Percentiles rank a stretch among this genome's conserved stretches.
Evolutionary conservation across 2,888 invertebrate genomes (phyloP).

Genomic region (Hanleya hanleyi): DNA sequence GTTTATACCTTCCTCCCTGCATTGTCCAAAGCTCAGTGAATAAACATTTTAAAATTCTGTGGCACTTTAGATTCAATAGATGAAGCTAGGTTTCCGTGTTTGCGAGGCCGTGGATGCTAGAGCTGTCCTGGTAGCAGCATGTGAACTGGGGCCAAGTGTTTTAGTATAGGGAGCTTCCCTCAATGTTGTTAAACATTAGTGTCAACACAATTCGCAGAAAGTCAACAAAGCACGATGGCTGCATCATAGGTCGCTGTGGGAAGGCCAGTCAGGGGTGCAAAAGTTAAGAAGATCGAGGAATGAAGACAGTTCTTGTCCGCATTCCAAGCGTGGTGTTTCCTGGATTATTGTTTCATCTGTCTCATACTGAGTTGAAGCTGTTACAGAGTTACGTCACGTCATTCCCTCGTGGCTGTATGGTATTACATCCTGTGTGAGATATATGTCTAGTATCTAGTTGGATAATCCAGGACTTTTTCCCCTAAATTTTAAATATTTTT

Average conservation of each 20-base stretch:
- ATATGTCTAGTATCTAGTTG: too few relatives aligned
- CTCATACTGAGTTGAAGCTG: too few relatives aligned
- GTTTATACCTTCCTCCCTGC: background rate
- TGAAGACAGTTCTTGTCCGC: background rate
- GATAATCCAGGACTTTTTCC: too few relatives aligned
- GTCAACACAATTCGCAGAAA: background rate
- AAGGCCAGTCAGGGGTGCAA: constrained; percentile 18
- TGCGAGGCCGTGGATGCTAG: too few relatives aligned
- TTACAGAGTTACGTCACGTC: too few relatives aligned
- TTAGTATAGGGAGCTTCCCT: constrained; percentile 9
- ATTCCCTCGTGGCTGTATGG: too few relatives aligned
- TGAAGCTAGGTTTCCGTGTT: too few relatives aligned
- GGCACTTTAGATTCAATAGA: constrained; percentile 5
- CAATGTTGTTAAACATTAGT: background rate
- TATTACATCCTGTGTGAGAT: too few relatives aligned
- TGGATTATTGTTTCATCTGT: too few relatives aligned
- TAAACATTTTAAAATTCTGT: constrained; percentile 7
- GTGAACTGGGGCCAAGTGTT: background rate
- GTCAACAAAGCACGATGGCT: constrained; percentile 10
- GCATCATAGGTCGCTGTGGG: constrained; percentile 12
- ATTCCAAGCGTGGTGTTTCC: background rate
- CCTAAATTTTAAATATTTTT: too few relatives aligned
- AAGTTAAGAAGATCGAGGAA: background rate
- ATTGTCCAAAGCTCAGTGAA: background rate
- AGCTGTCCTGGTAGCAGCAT: too few relatives aligned